Base-by-base conservation (phyloP, 1,140 invertebrate species). In the Drosophila kepulauana region DNA sequence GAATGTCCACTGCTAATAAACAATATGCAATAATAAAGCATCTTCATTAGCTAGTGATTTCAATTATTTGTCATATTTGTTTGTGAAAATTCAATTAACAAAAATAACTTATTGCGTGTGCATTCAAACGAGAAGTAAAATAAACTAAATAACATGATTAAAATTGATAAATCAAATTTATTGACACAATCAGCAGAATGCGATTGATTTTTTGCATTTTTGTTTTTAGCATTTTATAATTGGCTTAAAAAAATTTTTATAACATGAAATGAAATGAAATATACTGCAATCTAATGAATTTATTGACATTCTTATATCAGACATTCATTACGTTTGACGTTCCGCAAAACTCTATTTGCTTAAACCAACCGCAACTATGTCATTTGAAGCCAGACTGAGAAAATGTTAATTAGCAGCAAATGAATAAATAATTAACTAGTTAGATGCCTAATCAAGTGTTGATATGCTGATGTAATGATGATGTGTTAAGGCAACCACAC, bases 361-460 rank as follows among this genome's bases (percentile, higher is more conserved):
- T 1, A 52, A 51, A 33, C 11, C n/a, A 30, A 13, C 51, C n/a
- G 6, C 28, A 33, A 30, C 4, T 30, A 13, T 52, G 25, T 52
- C 25, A 13, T 10, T 52, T 52, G 25, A 3, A 33, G 28, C 25
- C 28, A 30, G 41, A 43, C 8, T 30, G 51, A 28, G 20, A 38
- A 35, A 28, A 25, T 56, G 33, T 41, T 35, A 62, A 62, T 30
- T 45, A 30, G 33, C n/a, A 16, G 6, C 5, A 68, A 41, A 49
- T 59, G 38, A 38, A 68, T 68, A 11, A 61, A 41, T 43, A 59
- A 49, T 59, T 15, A 51, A 41, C 20, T 69, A 25, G 13, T 3
- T 62, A 6, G 6, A 20, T 52, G 35, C 28, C 28, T 69, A 43
- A 58, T 43, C 20, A 58, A 58, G 56, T 58, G 41, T 58, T 43